Base-by-base conservation (phyloP, 2,797 vertebrate species). In the Chloroceryle inda region DNA sequence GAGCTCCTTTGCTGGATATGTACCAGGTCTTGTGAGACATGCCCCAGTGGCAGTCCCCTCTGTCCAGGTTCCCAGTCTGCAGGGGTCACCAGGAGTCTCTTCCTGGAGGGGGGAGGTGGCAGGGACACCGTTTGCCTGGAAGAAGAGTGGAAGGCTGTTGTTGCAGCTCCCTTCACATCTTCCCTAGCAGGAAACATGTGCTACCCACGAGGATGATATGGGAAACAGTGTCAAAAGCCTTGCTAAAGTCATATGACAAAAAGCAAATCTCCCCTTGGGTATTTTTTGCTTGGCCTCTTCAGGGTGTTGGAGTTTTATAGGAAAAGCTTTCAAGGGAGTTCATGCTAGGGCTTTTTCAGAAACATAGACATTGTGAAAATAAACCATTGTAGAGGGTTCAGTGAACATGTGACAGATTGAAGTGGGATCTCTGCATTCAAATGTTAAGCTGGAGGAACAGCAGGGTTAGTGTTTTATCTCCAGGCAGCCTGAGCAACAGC, bases 381-480 rank as follows among this genome's bases (percentile, higher is more conserved):
- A 61, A 85, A 22, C 45, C 66, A 1, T 8, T 86, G 64, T 45
- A 49, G 55, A 45, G 35, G 42, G 63, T 74, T 62, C 38, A 40
- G 42, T 45, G 37, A 37, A 22, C 12, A 10, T 55, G 59, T 58
- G 38, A 53, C n/a, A 37, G n/a, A 37, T 66, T 42, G 67, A 78
- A 85, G 73, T 0, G 0, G 16, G 33, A 20, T 74, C 2, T 0
- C 37, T 61, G 3, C 20, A 3, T 29, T 81, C 40, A 37, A 9
- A 17, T 26, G 16, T 66, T 52, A 24, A 62, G 26, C 26, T 74
- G 73, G 35, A 86, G 49, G 16, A 74, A 33, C 2, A 52, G 37
- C 10, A 44, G 66, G 33, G 24, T 53, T 78, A 29, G 26, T 55
- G 67, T 38, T 73, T 69, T 69, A 29, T 78, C 9, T 64, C 31